A percentile compares a stretch with the other conserved stretches of the same genome.
Evolutionary conservation across 2,797 vertebrate species (phyloP).

Genomic region (Myripristis murdjan): DNA sequence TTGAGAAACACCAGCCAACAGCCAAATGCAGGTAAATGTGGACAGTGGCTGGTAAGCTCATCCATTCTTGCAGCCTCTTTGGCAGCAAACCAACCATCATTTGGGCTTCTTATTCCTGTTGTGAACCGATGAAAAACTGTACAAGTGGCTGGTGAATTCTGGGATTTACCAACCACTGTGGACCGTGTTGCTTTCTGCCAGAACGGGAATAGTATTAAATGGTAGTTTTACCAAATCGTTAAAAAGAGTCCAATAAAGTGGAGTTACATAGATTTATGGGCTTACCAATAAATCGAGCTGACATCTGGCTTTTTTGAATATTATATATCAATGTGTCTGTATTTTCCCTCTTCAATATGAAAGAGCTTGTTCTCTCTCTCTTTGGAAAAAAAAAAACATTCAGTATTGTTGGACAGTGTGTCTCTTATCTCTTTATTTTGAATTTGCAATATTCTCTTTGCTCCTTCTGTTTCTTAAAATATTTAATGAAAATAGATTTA

Average conservation of each 20-base stretch:
- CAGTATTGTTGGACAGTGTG: too few species aligned
- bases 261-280: too few species aligned
- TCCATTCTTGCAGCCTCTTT: conserved; percentile 21
- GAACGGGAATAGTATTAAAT: neutral
- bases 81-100: conserved; percentile 24
- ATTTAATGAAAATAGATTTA: too few species aligned
- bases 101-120: conserved; percentile 13
- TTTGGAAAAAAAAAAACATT: too few species aligned
- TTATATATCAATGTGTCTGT: too few species aligned
- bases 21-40: conserved; percentile 26
- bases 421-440: too few species aligned
- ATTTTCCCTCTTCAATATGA: too few species aligned
- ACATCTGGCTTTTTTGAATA: too few species aligned
- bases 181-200: neutral
- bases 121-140: conserved; percentile 32
- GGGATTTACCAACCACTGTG: conserved; percentile 7
- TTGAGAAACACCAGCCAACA: conserved; percentile 36
- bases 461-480: too few species aligned
- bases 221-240: neutral
- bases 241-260: neutral
- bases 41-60: conserved; percentile 17
- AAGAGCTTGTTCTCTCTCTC: too few species aligned
- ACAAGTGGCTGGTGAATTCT: conserved; percentile 22
- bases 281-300: too few species aligned
- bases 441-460: too few species aligned